Conservation (phyloP, 2,888 invertebrate genomes). For the Linnaemya vulpina region DNA sequence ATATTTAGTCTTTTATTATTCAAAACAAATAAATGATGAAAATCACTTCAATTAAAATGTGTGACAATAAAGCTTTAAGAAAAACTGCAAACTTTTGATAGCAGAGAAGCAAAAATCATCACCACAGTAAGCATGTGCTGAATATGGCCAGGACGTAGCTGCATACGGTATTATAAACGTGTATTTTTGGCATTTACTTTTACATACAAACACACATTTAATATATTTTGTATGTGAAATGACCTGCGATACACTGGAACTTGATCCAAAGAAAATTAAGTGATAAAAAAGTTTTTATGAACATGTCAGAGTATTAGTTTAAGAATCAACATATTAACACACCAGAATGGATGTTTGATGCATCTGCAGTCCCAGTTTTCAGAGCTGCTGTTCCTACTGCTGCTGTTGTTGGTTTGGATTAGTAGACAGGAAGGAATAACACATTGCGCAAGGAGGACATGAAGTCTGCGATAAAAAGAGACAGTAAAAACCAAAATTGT, state of each 20-base stretch:
- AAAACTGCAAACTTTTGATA: too few species aligned
- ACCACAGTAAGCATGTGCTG: too few species aligned
- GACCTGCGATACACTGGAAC: constrained; percentile 13
- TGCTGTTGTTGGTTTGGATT: constrained; percentile 34
- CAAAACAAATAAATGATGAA: too few species aligned
- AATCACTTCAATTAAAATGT: too few species aligned
- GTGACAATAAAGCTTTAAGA: too few species aligned
- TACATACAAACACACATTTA: constrained; percentile 5
- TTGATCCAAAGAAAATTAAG: constrained; percentile 49
- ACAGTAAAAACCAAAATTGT: constrained; percentile 54
- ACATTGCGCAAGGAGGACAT: constrained; percentile 53
- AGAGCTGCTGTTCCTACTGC: background rate
- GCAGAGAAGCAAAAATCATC: too few species aligned
- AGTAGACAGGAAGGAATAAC: constrained; percentile 42
- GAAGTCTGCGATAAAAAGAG: constrained; percentile 56
- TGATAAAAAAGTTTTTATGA: constrained; percentile 62
- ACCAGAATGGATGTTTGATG: background rate
- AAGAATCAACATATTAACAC: background rate
- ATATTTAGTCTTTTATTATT: too few species aligned
- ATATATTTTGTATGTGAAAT: background rate
- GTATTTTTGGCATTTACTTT: background rate
- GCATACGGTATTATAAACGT: too few species aligned
- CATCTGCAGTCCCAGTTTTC: constrained; percentile 5
- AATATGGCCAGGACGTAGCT: too few species aligned
- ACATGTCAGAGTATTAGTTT: constrained; percentile 29